Conservation (phyloP, 2,797 vertebrate species). For the Cephalopachus bancanus region DNA sequence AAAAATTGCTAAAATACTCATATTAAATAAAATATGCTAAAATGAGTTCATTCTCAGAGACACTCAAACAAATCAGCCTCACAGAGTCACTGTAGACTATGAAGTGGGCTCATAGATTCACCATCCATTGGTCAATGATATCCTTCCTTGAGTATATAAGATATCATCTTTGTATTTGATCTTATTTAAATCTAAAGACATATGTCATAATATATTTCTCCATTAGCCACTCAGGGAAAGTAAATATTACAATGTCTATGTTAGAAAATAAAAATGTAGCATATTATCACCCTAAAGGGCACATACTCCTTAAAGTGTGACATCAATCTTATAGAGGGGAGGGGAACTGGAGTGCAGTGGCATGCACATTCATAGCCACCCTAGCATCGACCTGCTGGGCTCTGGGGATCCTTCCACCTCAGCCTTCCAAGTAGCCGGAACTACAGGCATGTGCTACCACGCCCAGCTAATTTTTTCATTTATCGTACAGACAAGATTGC, state of each 20-base stretch:
- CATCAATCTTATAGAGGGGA: not conserved
- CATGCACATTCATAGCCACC: too few relatives aligned
- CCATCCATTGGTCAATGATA: not conserved
- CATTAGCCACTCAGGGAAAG: not conserved
- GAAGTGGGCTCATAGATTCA: not conserved
- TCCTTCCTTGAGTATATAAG: not conserved
- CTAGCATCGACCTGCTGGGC: too few relatives aligned
- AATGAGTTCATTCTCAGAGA: not conserved
- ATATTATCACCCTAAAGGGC: not conserved
- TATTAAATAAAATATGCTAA: constrained; percentile 13
- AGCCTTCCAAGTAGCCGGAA: too few relatives aligned
- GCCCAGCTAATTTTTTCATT: too few relatives aligned
- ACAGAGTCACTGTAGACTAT: not conserved
- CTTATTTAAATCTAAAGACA: not conserved
- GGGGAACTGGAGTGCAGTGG: too few relatives aligned
- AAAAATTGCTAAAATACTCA: not conserved
- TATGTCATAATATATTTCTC: not conserved
- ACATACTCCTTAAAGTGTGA: not conserved
- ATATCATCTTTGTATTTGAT: not conserved
- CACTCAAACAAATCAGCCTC: not conserved
- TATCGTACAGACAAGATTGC: too few relatives aligned
- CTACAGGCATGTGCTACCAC: too few relatives aligned
- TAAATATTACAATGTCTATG: not conserved
- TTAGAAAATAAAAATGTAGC: not conserved
- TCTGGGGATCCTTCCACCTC: too few relatives aligned